Percentiles rank a stretch among this genome's conserved stretches.
Evolutionary conservation across 2,113 vertebrate species (phyloP).

Genomic region (Aspiorhynchus laticeps): DNA sequence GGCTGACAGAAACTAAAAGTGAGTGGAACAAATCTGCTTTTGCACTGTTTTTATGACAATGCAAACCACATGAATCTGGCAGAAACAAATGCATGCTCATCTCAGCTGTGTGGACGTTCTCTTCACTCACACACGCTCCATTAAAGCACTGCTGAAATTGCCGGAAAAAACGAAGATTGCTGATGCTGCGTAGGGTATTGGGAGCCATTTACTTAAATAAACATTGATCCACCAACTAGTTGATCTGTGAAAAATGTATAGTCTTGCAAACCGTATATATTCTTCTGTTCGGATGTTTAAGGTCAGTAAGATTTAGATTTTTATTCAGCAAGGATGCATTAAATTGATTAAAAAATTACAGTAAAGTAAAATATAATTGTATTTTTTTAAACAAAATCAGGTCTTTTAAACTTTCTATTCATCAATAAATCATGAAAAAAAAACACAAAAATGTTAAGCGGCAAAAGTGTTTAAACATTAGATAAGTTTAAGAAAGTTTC

Average conservation of each 20-base stretch:
- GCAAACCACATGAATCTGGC: slow-evolving; percentile 6
- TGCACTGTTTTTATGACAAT: slow-evolving; percentile 1
- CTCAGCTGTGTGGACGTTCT: not conserved
- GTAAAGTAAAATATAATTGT: not conserved
- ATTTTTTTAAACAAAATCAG: not conserved
- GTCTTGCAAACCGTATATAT: not conserved
- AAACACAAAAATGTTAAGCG: not conserved
- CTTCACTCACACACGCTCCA: not conserved
- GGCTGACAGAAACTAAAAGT: not conserved
- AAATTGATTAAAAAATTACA: not conserved
- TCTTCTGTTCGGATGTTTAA: too few relatives aligned
- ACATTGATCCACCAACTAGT: not conserved
- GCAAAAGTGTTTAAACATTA: not conserved
- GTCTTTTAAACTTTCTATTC: not conserved
- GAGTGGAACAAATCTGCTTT: not conserved
- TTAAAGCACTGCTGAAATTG: not conserved
- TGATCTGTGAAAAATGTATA: not conserved
- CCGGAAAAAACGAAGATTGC: not conserved
- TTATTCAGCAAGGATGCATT: not conserved
- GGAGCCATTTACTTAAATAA: not conserved
- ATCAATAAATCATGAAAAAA: not conserved
- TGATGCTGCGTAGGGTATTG: not conserved
- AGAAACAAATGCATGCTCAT: slow-evolving; percentile 4
- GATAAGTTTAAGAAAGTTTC: not conserved
- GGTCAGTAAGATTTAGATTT: not conserved